Percentiles rank a stretch among this genome's conserved stretches.
Conservation (phyloP, 2,113 vertebrate species). For the Tympanuchus pallidicinctus region DNA sequence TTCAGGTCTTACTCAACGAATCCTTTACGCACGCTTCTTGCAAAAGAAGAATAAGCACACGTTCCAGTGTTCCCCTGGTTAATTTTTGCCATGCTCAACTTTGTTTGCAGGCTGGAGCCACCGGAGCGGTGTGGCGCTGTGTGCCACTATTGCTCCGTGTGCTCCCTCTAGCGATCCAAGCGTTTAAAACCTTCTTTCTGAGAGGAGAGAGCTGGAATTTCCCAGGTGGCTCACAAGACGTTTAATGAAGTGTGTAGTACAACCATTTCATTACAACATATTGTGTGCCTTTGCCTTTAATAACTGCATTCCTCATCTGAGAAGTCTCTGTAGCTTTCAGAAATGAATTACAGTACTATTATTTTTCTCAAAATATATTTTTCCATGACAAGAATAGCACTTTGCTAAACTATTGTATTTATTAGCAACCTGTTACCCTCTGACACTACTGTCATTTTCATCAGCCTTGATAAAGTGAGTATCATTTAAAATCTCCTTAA, state of each 20-base stretch:
- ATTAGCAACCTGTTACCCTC: constrained; percentile 83
- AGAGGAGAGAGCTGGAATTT: constrained; percentile 73
- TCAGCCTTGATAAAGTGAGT: constrained; percentile 70
- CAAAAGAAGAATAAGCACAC: not conserved
- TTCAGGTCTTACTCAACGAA: not conserved
- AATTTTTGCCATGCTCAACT: not conserved
- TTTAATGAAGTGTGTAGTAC: constrained; percentile 83
- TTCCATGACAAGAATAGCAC: constrained; percentile 71
- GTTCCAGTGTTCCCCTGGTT: not conserved
- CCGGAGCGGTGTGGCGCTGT: not conserved
- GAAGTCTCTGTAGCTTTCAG: constrained; percentile 81
- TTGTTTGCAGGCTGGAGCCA: not conserved
- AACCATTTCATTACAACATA: constrained; percentile 87
- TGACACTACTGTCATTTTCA: constrained; percentile 77
- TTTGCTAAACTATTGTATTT: constrained; percentile 83
- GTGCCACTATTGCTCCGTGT: not conserved
- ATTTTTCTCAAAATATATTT: constrained; percentile 78
- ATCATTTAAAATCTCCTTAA: constrained; percentile 76
- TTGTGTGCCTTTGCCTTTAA: constrained; percentile 83
- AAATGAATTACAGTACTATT: constrained; percentile 84
- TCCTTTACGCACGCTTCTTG: not conserved
- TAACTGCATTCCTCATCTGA: constrained; percentile 82
- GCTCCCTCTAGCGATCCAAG: constrained; percentile 57
- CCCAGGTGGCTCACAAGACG: constrained; percentile 79
- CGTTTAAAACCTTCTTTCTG: constrained; percentile 41